These are phyloP conservation scores for Rhabdornis inornatus DNA, from an alignment of 2,113 vertebrate genomes.

Conservation along the genomic window DNA sequence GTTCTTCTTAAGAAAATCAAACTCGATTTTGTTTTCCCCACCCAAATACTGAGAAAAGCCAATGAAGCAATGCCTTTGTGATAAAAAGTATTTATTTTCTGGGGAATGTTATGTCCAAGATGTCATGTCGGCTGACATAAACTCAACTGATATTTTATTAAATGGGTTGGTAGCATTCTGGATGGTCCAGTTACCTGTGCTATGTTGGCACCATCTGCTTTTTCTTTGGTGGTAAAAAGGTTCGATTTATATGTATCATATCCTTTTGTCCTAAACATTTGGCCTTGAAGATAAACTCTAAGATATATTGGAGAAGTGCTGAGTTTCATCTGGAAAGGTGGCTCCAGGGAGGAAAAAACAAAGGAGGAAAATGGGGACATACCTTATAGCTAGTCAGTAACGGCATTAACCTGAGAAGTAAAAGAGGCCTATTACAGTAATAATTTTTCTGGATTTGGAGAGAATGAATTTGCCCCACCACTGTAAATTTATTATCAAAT, in stretches of 20 bases:
- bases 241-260: not conserved
- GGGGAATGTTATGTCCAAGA: not conserved
- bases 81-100: not conserved
- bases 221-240: not conserved
- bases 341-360: not conserved
- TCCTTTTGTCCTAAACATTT: not conserved
- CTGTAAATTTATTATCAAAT: not conserved
- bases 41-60: not conserved
- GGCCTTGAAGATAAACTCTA: not conserved
- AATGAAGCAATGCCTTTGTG: not conserved
- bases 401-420: not conserved
- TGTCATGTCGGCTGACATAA: not conserved
- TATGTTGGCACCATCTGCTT: not conserved
- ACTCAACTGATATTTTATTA: not conserved
- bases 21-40: not conserved
- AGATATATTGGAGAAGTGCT: not conserved
- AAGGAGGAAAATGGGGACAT: not conserved
- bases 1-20: not conserved
- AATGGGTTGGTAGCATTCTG: not conserved
- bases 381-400: not conserved
- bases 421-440: not conserved
- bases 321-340: not conserved
- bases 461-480: not conserved
- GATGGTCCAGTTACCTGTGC: not conserved
- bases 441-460: not conserved